Evolutionary conservation across 2,113 vertebrate species (phyloP).

Genomic region (Hipposideros armiger): DNA sequence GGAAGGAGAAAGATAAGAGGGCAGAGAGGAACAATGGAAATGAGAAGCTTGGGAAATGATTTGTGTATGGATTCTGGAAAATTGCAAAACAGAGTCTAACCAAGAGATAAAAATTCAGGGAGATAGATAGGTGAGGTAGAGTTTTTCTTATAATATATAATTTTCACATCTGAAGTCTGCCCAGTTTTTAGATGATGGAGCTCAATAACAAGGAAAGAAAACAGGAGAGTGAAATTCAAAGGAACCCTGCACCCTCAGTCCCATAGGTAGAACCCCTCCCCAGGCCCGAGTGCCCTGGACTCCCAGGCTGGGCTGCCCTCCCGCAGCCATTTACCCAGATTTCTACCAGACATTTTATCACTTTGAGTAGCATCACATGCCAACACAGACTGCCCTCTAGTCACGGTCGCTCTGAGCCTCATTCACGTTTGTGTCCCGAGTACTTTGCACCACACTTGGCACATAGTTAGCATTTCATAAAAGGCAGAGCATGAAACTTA

Average conservation of each 20-base stretch:
- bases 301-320: neutral
- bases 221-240: neutral
- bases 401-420: neutral
- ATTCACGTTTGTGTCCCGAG: neutral
- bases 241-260: neutral
- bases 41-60: neutral
- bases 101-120: neutral
- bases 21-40: neutral
- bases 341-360: neutral
- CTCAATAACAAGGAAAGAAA: neutral
- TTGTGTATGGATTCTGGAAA: neutral
- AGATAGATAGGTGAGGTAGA: neutral
- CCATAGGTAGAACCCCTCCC: neutral
- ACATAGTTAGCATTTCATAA: neutral
- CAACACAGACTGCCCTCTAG: neutral
- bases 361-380: neutral
- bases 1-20: neutral
- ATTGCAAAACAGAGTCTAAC: neutral
- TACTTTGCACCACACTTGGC: neutral
- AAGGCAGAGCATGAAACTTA: slow-evolving; percentile 13
- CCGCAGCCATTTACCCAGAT: neutral
- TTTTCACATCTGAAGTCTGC: neutral
- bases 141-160: neutral
- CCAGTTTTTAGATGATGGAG: neutral
- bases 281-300: too few relatives aligned